A percentile compares a stretch with the other conserved stretches of the same genome.
These are phyloP conservation scores for Drosophila kanapiae DNA, from an alignment of 1,140 invertebrate genomes.

Conservation along the genomic window DNA sequence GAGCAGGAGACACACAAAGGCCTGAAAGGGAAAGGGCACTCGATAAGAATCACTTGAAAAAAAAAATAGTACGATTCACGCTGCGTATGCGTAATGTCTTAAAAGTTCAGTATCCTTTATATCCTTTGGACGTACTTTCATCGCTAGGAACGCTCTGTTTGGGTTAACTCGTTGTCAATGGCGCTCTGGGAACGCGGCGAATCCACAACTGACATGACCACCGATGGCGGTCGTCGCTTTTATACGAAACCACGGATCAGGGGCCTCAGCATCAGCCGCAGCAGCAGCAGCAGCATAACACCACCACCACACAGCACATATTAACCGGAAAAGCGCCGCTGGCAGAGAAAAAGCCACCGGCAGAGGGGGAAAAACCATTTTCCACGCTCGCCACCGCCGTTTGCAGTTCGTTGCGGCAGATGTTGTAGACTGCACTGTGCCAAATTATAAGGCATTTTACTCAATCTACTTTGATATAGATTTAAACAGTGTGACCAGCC, in stretches of 20 bases:
- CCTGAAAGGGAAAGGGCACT: slow-evolving; percentile 44
- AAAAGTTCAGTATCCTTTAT: not conserved
- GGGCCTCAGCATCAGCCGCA: no score
- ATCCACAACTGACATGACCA: slow-evolving; percentile 73
- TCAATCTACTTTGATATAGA: not conserved
- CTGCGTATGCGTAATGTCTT: slow-evolving; percentile 37
- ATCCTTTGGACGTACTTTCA: slow-evolving; percentile 67
- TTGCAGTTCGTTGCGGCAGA: slow-evolving; percentile 4
- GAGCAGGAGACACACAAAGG: slow-evolving; percentile 78
- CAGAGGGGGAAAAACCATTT: slow-evolving; percentile 41
- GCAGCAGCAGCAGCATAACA: not conserved
- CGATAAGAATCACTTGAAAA: slow-evolving; percentile 16
- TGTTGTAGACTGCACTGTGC: slow-evolving; percentile 25
- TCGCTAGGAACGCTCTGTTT: slow-evolving; percentile 45
- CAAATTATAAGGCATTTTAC: no score
- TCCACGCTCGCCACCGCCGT: slow-evolving; percentile 20
- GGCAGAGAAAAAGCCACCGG: slow-evolving; percentile 34
- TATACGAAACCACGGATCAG: slow-evolving; percentile 41
- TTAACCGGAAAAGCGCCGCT: slow-evolving; percentile 52
- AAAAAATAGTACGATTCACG: not conserved
- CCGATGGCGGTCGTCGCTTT: slow-evolving; percentile 49
- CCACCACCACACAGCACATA: slow-evolving; percentile 10
- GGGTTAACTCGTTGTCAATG: slow-evolving; percentile 34
- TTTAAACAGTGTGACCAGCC: not conserved
- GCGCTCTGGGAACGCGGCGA: slow-evolving; percentile 46